phyloP scores from a whole-genome alignment of 2,888 invertebrate genomes.

The Clepsis dumicolana region DNA sequence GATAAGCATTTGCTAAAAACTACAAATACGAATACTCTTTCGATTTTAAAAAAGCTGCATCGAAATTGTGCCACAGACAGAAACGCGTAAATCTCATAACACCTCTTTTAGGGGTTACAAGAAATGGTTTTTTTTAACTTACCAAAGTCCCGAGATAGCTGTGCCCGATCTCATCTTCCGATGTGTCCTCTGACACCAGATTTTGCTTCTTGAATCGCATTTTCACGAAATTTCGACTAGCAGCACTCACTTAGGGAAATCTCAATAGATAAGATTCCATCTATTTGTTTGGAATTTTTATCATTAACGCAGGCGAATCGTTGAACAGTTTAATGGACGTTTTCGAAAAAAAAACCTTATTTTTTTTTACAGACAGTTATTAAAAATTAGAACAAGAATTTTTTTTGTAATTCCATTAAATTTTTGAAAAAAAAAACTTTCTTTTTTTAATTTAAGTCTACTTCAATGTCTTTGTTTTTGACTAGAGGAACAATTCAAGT shows the following conservation, averaged over 20 bases:
- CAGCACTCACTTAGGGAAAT: conserved; percentile 25
- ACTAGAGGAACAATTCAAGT: neutral
- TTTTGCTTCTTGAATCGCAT: conserved; percentile 71
- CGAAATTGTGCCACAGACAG: too few relatives aligned
- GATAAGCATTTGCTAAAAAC: too few relatives aligned
- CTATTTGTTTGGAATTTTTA: neutral
- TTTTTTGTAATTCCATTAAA: too few relatives aligned
- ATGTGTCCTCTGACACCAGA: conserved; percentile 78
- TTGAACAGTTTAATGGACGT: neutral
- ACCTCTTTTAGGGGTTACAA: too few relatives aligned
- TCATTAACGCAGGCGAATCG: neutral
- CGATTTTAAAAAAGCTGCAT: too few relatives aligned
- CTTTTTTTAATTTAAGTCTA: neutral
- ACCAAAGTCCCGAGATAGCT: conserved; percentile 81
- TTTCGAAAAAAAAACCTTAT: conserved; percentile 1
- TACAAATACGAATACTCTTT: too few relatives aligned
- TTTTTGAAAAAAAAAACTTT: neutral
- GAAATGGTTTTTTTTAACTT: conserved; percentile 54
- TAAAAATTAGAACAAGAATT: too few relatives aligned
- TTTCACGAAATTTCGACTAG: conserved; percentile 44
- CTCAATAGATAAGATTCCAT: conserved; percentile 19
- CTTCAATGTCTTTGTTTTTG: neutral
- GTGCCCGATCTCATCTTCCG: conserved; percentile 81
- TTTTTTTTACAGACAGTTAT: too few relatives aligned
- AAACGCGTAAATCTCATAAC: too few relatives aligned